A percentile compares a stretch with the other conserved stretches of the same genome.
These are phyloP conservation scores for Autographa pulchrina DNA, from an alignment of 2,888 invertebrate genomes.

Conservation along the genomic window DNA sequence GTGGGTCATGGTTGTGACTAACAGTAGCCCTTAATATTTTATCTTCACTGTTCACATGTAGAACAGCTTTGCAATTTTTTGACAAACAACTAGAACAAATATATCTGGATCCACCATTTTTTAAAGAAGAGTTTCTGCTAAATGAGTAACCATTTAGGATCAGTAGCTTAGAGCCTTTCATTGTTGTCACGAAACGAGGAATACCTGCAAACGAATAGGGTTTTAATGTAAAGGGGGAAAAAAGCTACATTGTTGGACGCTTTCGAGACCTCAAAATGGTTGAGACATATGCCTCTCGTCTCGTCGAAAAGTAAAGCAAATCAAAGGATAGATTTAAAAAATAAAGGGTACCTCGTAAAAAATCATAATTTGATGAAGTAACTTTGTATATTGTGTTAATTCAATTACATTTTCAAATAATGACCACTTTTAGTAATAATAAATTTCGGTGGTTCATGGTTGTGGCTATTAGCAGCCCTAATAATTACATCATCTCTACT, in stretches of 20 bases:
- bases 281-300: too few species aligned
- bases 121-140: conserved; percentile 62
- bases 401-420: conserved; percentile 52
- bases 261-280: too few species aligned
- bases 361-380: too few species aligned
- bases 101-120: conserved; percentile 61
- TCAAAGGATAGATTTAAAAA: too few species aligned
- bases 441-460: conserved; percentile 62
- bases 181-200: conserved; percentile 23
- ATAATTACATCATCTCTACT: conserved; percentile 59
- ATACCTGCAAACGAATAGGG: neutral
- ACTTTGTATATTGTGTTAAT: too few species aligned
- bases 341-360: too few species aligned
- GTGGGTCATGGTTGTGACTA: conserved; percentile 66
- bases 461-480: conserved; percentile 59
- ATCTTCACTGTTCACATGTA: conserved; percentile 60
- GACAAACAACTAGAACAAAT: conserved; percentile 63
- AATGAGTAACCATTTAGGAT: conserved; percentile 65
- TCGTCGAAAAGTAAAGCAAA: too few species aligned
- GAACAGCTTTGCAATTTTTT: conserved; percentile 65
- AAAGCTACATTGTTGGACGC: too few species aligned
- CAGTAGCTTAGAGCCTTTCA: conserved; percentile 56
- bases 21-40: conserved; percentile 57
- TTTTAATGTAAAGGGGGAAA: neutral
- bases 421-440: conserved; percentile 50